phyloP scores from a whole-genome alignment of 64 coral and sea anemone species.

The Pocillopora verrucosa region DNA sequence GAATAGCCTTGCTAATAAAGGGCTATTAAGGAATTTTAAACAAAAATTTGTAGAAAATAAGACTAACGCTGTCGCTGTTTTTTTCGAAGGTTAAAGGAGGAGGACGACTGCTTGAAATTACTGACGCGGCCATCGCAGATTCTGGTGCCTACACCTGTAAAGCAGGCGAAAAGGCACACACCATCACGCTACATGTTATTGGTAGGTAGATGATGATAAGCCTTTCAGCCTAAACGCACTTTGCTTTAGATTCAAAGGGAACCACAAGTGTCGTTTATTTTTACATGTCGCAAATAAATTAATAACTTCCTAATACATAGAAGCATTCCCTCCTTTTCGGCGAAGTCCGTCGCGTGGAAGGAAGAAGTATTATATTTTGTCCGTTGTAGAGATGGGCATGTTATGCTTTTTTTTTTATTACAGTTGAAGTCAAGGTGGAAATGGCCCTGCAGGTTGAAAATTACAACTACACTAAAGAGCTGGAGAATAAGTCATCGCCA shows the following conservation, averaged over 20 bases:
- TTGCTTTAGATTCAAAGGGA: background rate
- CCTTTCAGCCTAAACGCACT: background rate
- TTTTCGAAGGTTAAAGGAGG: too few relatives aligned
- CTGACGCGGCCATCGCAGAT: background rate
- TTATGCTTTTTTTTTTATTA: background rate
- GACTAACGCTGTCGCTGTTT: too few relatives aligned
- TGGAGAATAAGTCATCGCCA: slow-evolving; percentile 17
- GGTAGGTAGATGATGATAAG: background rate
- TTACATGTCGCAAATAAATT: too few relatives aligned
- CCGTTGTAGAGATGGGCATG: background rate
- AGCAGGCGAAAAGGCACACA: background rate
- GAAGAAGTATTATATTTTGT: background rate
- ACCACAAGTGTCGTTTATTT: too few relatives aligned
- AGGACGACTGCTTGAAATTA: background rate
- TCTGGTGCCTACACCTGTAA: background rate
- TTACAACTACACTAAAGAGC: slow-evolving; percentile 23
- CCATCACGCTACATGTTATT: background rate
- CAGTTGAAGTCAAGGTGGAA: slow-evolving; percentile 38
- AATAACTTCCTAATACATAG: too few relatives aligned
- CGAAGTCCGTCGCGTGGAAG: too few relatives aligned
- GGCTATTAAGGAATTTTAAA: too few relatives aligned
- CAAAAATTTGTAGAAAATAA: too few relatives aligned
- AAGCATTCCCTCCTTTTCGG: too few relatives aligned
- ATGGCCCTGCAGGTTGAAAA: slow-evolving; percentile 30
- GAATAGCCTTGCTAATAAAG: too few relatives aligned